Evolutionary conservation across 2,888 invertebrate species (phyloP).

Genomic region (Thumatha senex): DNA sequence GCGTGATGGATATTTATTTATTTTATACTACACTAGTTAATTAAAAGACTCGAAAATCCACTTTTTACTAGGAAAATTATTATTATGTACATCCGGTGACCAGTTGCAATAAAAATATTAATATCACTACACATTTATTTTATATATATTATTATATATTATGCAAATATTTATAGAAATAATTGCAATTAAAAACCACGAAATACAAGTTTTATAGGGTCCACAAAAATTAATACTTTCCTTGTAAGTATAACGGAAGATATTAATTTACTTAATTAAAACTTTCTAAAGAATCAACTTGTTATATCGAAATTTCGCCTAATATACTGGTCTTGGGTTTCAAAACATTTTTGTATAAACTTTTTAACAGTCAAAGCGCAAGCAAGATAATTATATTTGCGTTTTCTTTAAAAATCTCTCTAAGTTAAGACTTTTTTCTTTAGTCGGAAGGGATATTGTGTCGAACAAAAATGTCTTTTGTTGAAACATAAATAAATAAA

Average conservation of each 20-base stretch:
- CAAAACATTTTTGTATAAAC: background rate
- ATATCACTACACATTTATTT: background rate
- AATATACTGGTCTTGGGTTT: background rate
- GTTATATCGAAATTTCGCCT: slow-evolving; percentile 3
- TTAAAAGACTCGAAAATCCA: no score
- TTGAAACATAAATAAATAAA: background rate
- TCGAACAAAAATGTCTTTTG: background rate
- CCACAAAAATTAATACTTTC: background rate
- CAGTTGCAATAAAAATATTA: background rate
- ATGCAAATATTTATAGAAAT: background rate
- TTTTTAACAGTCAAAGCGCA: background rate
- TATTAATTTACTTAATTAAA: slow-evolving; percentile 7
- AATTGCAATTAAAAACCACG: background rate
- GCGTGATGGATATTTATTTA: no score
- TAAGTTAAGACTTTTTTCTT: background rate
- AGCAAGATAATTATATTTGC: background rate
- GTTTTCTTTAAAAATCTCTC: background rate
- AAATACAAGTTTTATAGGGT: background rate
- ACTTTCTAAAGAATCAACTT: slow-evolving; percentile 10
- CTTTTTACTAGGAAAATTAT: no score
- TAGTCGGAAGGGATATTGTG: background rate
- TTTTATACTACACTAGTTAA: no score
- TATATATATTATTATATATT: background rate
- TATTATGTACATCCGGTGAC: no score
- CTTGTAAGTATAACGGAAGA: background rate